These are phyloP conservation scores for Nycticryphes semicollaris DNA, from an alignment of 2,113 vertebrate species.

Conservation along the genomic window DNA sequence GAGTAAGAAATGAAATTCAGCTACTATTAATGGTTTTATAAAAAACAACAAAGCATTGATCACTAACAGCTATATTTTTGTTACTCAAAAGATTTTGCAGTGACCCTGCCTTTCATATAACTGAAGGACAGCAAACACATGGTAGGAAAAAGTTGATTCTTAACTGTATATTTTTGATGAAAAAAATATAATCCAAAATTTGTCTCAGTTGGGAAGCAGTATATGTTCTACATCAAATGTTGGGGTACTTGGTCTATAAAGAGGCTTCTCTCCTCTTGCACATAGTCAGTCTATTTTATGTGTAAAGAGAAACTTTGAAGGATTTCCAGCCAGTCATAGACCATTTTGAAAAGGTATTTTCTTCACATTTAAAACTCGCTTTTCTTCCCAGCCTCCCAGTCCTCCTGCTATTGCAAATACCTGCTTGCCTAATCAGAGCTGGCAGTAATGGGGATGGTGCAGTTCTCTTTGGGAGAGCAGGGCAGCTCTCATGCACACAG, in stretches of 20 bases:
- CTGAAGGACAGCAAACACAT: background rate
- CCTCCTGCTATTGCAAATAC: background rate
- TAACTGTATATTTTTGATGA: background rate
- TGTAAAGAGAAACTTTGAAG: background rate
- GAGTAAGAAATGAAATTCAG: background rate
- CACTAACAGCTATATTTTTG: background rate
- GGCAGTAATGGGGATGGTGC: fast-evolving
- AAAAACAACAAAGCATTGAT: background rate
- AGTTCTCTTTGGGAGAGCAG: no score
- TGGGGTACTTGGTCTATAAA: background rate
- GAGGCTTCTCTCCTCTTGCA: background rate
- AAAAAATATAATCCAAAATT: background rate
- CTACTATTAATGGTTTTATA: background rate
- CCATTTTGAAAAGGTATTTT: background rate
- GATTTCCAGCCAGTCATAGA: background rate
- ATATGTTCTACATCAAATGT: background rate
- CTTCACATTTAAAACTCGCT: background rate
- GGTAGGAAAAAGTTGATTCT: background rate
- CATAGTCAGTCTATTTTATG: background rate
- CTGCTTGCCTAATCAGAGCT: background rate
- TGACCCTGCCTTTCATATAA: background rate
- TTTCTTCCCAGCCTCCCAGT: background rate
- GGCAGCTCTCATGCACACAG: background rate
- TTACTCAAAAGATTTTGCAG: background rate
- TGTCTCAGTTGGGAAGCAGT: background rate